A percentile compares a stretch with the other conserved stretches of the same genome.
Conservation (phyloP, 1,140 invertebrate species). For the Drosophila nebulosa region DNA sequence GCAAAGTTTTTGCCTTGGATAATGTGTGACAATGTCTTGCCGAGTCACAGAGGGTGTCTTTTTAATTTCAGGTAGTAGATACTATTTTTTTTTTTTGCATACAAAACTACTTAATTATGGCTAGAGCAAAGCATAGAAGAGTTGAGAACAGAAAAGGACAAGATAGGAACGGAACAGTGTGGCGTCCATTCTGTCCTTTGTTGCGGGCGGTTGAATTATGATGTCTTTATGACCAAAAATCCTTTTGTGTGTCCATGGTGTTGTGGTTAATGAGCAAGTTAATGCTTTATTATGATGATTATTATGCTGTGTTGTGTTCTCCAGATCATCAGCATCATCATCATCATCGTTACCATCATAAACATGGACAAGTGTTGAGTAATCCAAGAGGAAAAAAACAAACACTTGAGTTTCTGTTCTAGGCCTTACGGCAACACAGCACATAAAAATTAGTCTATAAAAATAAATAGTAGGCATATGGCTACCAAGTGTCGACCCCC, state of each 20-base stretch:
- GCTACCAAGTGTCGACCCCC: constrained; percentile 64
- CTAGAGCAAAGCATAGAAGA: neutral
- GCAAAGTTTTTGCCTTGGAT: constrained; percentile 40
- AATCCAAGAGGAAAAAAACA: constrained; percentile 62
- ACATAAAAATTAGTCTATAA: constrained; percentile 77
- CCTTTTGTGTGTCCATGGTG: constrained; percentile 40
- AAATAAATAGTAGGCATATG: constrained; percentile 65
- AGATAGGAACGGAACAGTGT: neutral
- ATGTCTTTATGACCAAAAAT: constrained; percentile 71
- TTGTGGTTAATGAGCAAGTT: constrained; percentile 65
- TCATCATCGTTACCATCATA: constrained; percentile 1
- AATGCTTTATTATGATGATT: constrained; percentile 76
- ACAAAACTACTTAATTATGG: constrained; percentile 70
- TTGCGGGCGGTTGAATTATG: constrained; percentile 66
- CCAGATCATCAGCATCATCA: constrained; percentile 1
- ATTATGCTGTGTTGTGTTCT: constrained; percentile 48
- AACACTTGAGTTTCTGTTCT: constrained; percentile 44
- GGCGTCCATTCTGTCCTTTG: constrained; percentile 49
- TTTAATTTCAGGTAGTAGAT: constrained; percentile 65
- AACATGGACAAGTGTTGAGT: constrained; percentile 61
- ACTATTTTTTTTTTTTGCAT: constrained; percentile 67
- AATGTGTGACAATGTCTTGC: constrained; percentile 72
- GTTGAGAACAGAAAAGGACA: neutral
- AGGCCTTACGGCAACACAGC: constrained; percentile 27
- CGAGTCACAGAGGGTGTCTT: constrained; percentile 62